Evolutionary conservation across 1,140 invertebrate species (phyloP).

Genomic region (Ptiloglossa arizonensis): DNA sequence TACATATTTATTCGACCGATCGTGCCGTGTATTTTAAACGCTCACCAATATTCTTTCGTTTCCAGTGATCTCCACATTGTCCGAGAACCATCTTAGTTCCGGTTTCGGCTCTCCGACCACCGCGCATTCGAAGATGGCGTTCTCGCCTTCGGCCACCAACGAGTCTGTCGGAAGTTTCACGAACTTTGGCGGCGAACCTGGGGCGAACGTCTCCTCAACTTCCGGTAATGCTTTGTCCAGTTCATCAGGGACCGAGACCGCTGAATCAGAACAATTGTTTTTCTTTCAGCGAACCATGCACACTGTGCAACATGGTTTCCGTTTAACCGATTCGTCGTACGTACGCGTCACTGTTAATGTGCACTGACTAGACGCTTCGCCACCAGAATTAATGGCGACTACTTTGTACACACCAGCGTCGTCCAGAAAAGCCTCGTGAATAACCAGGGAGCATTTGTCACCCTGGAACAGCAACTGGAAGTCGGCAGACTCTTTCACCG

Average conservation of each 20-base stretch:
- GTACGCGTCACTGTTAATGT: constrained; percentile 83
- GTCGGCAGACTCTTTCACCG: constrained; percentile 92
- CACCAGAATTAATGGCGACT: constrained; percentile 90
- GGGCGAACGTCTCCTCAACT: constrained; percentile 1
- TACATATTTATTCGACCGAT: too few species aligned
- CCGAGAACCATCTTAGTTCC: constrained; percentile 88
- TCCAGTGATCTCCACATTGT: constrained; percentile 84
- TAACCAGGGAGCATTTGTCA: constrained; percentile 90
- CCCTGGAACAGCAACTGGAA: constrained; percentile 91
- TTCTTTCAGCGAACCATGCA: neutral
- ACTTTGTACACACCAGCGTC: constrained; percentile 91
- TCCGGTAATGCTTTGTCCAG: neutral
- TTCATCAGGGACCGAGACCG: constrained; percentile 19
- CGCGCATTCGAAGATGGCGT: constrained; percentile 87
- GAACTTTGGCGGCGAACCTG: constrained; percentile 85
- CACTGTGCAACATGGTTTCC: neutral
- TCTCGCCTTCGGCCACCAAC: constrained; percentile 86
- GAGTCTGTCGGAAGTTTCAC: constrained; percentile 87
- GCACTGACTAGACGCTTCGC: constrained; percentile 89
- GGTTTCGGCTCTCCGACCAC: constrained; percentile 88
- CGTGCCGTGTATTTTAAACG: too few species aligned
- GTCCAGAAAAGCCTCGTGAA: constrained; percentile 88
- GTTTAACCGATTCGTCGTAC: constrained; percentile 19
- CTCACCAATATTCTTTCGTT: constrained; percentile 82
- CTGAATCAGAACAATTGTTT: constrained; percentile 25